Evolutionary conservation across 1,140 invertebrate species (phyloP).

Genomic region (Ceratina calcarata): DNA sequence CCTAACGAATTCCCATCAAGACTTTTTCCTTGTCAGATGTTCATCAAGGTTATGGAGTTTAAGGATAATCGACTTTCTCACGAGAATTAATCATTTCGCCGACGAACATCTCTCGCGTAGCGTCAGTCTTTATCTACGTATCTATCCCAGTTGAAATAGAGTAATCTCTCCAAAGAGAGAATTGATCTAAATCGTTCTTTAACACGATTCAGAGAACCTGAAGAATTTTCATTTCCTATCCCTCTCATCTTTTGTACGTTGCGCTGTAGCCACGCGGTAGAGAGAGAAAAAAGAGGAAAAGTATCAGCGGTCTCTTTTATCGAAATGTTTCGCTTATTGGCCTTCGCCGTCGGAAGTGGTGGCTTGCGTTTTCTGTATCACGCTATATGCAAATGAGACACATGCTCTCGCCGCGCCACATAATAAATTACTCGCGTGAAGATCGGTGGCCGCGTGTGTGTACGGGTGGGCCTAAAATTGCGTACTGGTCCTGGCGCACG

Average conservation of each 20-base stretch:
- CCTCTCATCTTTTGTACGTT: too few species aligned
- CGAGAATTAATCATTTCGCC: background rate
- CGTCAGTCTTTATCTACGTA: background rate
- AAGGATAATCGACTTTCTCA: background rate
- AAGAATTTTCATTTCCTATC: too few species aligned
- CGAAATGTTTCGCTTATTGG: conserved; percentile 63
- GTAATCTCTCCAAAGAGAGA: background rate
- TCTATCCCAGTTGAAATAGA: background rate
- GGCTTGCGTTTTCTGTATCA: conserved; percentile 65
- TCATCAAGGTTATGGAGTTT: background rate
- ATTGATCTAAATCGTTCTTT: background rate
- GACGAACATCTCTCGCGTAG: background rate
- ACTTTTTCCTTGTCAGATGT: background rate
- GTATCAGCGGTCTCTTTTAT: conserved; percentile 52
- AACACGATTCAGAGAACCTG: too few species aligned
- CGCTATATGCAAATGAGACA: conserved; percentile 76
- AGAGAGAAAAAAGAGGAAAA: background rate
- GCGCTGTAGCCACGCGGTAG: too few species aligned
- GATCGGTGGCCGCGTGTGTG: background rate
- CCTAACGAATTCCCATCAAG: background rate
- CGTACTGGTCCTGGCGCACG: conserved; percentile 30
- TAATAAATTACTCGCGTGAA: conserved; percentile 69
- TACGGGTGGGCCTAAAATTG: conserved; percentile 71
- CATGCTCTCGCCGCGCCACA: conserved; percentile 67
- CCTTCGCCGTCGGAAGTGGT: conserved; percentile 61